phyloP scores from a whole-genome alignment of 2,113 vertebrate genomes.

The Cryptomyrus ogoouensis region DNA sequence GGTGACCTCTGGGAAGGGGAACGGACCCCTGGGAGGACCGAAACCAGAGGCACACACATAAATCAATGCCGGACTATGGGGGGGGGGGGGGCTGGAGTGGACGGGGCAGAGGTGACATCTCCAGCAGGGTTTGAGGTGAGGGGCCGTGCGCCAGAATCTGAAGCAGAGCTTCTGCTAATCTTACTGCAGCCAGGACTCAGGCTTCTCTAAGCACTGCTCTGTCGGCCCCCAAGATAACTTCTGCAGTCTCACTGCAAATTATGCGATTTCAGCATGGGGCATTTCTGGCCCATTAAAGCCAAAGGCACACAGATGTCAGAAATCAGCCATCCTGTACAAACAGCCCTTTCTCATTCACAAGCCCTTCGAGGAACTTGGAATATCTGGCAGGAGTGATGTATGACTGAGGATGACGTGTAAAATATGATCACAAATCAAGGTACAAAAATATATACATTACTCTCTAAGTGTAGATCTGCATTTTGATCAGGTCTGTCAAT shows the following conservation, averaged over 20 bases:
- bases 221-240: not conserved
- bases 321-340: conserved; percentile 43
- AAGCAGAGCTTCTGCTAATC: not conserved
- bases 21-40: conserved; percentile 44
- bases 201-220: not conserved
- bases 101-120: not conserved
- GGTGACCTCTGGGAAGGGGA: conserved; percentile 53
- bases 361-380: not conserved
- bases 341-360: conserved; percentile 40
- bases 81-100: not conserved
- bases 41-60: conserved; percentile 52
- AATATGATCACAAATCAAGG: conserved; percentile 54
- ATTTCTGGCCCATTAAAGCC: conserved; percentile 8
- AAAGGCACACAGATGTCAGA: not conserved
- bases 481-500: conserved; percentile 27
- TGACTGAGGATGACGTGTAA: conserved; percentile 48
- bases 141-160: not conserved
- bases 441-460: conserved; percentile 27
- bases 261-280: not conserved
- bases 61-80: conserved; percentile 49
- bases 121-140: not conserved
- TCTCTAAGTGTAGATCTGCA: conserved; percentile 22
- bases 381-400: not conserved
- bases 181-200: not conserved
- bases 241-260: not conserved